Evolutionary conservation across 2,888 invertebrate species (phyloP).

Genomic region (Lasioglossum villosulum): DNA sequence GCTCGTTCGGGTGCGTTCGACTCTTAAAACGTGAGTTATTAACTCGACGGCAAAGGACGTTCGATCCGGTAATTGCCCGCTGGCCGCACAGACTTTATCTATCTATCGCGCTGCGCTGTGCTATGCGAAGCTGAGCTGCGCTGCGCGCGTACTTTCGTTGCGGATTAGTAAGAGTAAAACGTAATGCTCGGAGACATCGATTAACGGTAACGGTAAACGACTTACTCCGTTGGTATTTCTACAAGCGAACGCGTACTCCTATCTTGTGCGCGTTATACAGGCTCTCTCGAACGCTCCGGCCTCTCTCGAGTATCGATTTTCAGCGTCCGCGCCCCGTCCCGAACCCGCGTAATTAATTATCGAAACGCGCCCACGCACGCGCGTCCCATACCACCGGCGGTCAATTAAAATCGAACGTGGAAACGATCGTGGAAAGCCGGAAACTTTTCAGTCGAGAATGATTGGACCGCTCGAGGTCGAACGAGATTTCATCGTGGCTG

Average conservation of each 20-base stretch:
- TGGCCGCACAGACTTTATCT: slow-evolving; percentile 64
- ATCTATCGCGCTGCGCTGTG: slow-evolving; percentile 30
- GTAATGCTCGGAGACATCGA: slow-evolving; percentile 77
- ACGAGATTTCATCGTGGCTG: background rate
- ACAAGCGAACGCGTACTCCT: slow-evolving; percentile 6
- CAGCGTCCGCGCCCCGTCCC: slow-evolving; percentile 40
- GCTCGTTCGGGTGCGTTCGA: background rate
- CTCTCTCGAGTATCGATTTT: slow-evolving; percentile 54
- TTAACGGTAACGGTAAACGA: slow-evolving; percentile 78
- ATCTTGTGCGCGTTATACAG: background rate
- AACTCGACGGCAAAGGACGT: slow-evolving; percentile 64
- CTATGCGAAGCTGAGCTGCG: background rate
- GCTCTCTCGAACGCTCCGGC: background rate
- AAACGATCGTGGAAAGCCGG: slow-evolving; percentile 38
- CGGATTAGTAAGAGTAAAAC: slow-evolving; percentile 78
- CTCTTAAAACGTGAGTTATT: slow-evolving; percentile 41
- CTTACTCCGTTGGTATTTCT: slow-evolving; percentile 71
- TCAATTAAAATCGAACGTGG: slow-evolving; percentile 64
- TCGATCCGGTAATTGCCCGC: slow-evolving; percentile 64
- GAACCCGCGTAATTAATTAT: slow-evolving; percentile 62
- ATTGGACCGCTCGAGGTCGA: background rate
- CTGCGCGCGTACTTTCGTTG: slow-evolving; percentile 66
- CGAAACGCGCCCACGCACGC: slow-evolving; percentile 38
- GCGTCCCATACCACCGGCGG: slow-evolving; percentile 9
- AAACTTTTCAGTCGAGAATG: background rate